Evolutionary conservation across 2,113 vertebrate species (phyloP), one percentile per base, ranked within the genome.

Genomic region (Mesembrinibis cayennensis): DNA sequence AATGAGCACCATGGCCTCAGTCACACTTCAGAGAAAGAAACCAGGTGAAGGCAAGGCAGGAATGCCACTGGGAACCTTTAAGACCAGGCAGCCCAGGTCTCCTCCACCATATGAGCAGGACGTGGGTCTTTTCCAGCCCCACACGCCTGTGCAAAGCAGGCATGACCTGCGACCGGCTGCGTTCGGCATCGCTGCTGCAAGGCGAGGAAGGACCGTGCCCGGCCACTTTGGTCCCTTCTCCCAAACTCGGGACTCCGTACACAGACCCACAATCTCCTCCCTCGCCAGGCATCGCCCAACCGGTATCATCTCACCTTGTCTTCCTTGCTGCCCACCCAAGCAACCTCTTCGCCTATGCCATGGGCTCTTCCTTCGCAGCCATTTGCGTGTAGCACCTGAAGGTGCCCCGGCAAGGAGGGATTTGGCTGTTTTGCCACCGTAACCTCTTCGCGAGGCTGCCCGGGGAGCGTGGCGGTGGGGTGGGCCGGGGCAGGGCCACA

Each of bases 111-210:
- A 27, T 1, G 1, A 79, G 56, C 42, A 30, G 72, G n/a, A 23
- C 5, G 2, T 10, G 17, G 44, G 32, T 53, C 61, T 81, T 69
- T 62, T 40, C 80, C 11, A 78, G 8, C 61, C 44, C 58, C 7
- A 1, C 23, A 17, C 0, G 0, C 20, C 7, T 0, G 1, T 27
- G 34, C 69, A 49, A 30, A 77, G 71, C 66, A 47, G 72, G 16
- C 0, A 0, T 66, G 72, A 61, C 69, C 67, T 67, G 63, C 5
- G 1, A 6, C 56, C 1, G 1, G 34, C 78, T 76, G 61, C 15
- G 0, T 52, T 74, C 0, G 0, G 45, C 61, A 17, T 70, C 8
- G 2, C 0, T 4, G 3, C 78, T 53, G 49, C 62, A 44, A 47
- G 66, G 61, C 7, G 2, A 62, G 52, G 34, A 53, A 61, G 56